A percentile compares a stretch with the other conserved stretches of the same genome.
Evolutionary conservation across 2,797 vertebrate genomes (phyloP).

Genomic region (Oreochromis grahami): DNA sequence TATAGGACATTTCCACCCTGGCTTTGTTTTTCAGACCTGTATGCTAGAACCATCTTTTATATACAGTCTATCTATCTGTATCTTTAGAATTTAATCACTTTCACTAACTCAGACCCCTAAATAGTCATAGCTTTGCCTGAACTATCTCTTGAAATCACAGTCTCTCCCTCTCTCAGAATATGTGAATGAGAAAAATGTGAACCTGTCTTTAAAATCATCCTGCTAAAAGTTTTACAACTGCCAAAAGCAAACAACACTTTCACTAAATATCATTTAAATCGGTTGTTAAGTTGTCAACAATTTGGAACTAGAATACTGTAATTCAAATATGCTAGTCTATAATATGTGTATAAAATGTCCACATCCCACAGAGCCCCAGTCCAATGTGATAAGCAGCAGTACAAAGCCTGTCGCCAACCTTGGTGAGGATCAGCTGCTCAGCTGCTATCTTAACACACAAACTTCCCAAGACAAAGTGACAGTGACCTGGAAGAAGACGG

Average conservation of each 20-base stretch:
- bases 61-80: background rate
- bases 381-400: conserved; percentile 31
- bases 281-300: background rate
- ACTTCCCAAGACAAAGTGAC: conserved; percentile 15
- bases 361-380: background rate
- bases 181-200: background rate
- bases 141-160: background rate
- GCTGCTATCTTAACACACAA: conserved; percentile 43
- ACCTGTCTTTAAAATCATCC: background rate
- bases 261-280: background rate
- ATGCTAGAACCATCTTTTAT: background rate
- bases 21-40: background rate
- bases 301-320: rapidly evolving
- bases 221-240: background rate
- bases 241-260: background rate
- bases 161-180: background rate
- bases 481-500: conserved; percentile 80
- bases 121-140: rapidly evolving
- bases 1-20: background rate
- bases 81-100: background rate
- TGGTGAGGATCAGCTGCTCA: conserved; percentile 51
- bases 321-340: background rate
- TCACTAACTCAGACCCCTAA: background rate
- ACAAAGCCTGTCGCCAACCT: conserved; percentile 57
- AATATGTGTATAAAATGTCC: background rate